Percentiles rank a stretch among this genome's conserved stretches.
These are phyloP conservation scores for Pollenia griseotomentosa DNA, from an alignment of 2,888 invertebrate species.

Conservation along the genomic window DNA sequence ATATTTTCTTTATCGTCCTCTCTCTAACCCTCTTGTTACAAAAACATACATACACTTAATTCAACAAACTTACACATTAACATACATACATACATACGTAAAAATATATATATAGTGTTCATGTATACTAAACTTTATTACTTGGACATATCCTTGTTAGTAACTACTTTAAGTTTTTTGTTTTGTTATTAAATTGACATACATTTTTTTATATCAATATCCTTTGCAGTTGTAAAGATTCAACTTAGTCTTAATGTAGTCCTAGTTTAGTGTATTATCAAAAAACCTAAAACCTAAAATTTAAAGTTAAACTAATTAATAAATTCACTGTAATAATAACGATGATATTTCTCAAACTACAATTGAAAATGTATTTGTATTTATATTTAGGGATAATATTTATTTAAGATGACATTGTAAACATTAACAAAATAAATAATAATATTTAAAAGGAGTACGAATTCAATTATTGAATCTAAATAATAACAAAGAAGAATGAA, in stretches of 20 bases:
- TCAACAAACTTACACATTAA: slow-evolving; percentile 9
- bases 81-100: background rate
- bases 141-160: background rate
- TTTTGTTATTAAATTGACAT: slow-evolving; percentile 29
- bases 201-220: slow-evolving; percentile 20
- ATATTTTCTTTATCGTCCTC: background rate
- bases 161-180: background rate
- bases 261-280: slow-evolving; percentile 56
- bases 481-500: slow-evolving; percentile 31
- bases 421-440: slow-evolving; percentile 32
- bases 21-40: background rate
- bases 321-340: slow-evolving; percentile 55
- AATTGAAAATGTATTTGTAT: slow-evolving; percentile 70
- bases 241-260: slow-evolving; percentile 40
- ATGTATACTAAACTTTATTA: slow-evolving; percentile 27
- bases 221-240: slow-evolving; percentile 61
- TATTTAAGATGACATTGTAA: slow-evolving; percentile 66
- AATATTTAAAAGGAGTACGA: slow-evolving; percentile 30
- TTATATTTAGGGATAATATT: slow-evolving; percentile 67
- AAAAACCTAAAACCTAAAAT: slow-evolving; percentile 25
- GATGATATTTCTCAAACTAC: slow-evolving; percentile 60
- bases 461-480: slow-evolving; percentile 70
- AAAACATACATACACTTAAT: slow-evolving; percentile 1
- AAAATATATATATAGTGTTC: background rate
- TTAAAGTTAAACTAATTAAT: slow-evolving; percentile 47